Conservation (phyloP, 2,797 vertebrate genomes). For the Pipistrellus pygmaeus region DNA sequence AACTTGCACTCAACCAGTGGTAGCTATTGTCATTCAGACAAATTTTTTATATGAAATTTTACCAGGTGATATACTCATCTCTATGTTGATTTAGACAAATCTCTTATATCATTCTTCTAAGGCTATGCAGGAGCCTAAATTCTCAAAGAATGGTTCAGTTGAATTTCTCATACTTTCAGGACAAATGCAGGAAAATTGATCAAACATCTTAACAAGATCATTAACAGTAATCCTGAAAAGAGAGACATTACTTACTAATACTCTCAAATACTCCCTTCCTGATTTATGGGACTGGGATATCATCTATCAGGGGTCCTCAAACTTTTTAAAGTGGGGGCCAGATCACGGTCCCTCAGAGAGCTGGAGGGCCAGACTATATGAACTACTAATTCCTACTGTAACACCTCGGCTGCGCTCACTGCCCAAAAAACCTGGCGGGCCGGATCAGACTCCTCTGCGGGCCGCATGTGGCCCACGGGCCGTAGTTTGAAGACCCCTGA, state of each 20-base stretch:
- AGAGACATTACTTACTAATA: neutral
- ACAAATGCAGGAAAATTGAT: constrained; percentile 6
- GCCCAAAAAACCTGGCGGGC: no score
- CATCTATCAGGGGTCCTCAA: no score
- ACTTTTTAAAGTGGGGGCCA: no score
- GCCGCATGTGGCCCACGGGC: no score
- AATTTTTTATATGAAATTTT: neutral
- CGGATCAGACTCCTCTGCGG: no score
- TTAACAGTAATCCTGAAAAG: neutral
- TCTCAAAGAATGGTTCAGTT: neutral
- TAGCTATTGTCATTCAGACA: neutral
- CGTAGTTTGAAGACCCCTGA: no score
- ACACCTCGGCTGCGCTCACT: no score
- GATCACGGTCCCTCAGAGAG: no score
- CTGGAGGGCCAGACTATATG: no score
- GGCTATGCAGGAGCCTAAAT: neutral
- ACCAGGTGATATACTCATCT: neutral
- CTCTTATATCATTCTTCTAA: neutral
- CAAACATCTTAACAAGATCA: constrained; percentile 44
- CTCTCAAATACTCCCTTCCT: neutral
- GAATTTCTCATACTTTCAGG: neutral
- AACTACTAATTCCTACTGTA: no score
- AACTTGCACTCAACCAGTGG: neutral
- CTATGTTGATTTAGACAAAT: neutral
- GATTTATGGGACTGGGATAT: neutral